Base-by-base conservation (phyloP, 2,797 vertebrate species). In the Poeciliopsis gracilis region DNA sequence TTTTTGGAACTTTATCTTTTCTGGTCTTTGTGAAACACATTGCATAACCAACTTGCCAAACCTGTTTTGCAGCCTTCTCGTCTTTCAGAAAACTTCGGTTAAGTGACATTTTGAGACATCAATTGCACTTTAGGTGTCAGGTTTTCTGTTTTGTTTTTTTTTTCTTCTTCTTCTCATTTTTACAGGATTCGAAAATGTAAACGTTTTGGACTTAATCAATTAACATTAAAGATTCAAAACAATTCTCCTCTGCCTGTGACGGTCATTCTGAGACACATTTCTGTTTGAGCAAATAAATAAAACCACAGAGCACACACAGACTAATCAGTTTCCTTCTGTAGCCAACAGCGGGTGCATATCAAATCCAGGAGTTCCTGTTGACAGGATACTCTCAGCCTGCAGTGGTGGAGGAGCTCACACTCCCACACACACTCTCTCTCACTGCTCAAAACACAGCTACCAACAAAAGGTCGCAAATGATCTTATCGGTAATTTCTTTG, bases 361-460 rank as follows among this genome's bases (percentile, higher is more conserved):
- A 94, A 93, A 92, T 79, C 78, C 84, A 89, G 87, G 86, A 93
- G 93, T 95, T 96, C 95, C 94, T 96, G 95, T 96, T 95, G 94
- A 96, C 95, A 94, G 93, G 92, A 92, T 83, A 85, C 86, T 90
- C 89, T 82, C 87, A 84, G 86, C 77, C 90, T 87, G 84, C 67
- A 76, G 92, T 88, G 88, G 87, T 55, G 76, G 75, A 89, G 86
- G 57, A 80, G 88, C 87, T 89, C 83, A 69, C 90, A 78, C 82
- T 77, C 86, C 69, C 89, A 55, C 63, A 77, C 81, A 69, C 85
- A 61, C 83, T 69, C 82, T 80, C 79, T 76, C 81, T 83, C 63
- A 75, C n/a, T 1, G 12, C 41, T 45, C 47, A 67, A 57, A 53
- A 59, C 1, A 66, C 38, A 46, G 55, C 57, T 33, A 67, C 85